Percentiles rank a stretch among this genome's conserved stretches.
Evolutionary conservation across 2,888 invertebrate species (phyloP).

Genomic region (Itoplectis maculator): DNA sequence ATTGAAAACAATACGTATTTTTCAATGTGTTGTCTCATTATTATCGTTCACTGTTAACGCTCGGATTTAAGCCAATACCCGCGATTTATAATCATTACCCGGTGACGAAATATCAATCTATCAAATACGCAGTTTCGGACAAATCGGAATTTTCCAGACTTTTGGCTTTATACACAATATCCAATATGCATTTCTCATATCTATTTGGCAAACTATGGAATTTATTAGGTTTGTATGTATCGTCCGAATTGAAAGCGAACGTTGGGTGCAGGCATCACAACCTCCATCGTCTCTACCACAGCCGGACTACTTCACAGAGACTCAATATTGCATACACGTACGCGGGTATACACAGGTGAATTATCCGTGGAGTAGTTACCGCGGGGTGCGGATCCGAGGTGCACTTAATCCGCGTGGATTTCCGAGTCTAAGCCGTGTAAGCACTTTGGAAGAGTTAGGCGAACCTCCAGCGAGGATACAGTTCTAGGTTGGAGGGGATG

Average conservation of each 20-base stretch:
- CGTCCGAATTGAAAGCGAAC: conserved; percentile 40
- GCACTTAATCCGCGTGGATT: conserved; percentile 70
- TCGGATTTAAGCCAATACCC: no score
- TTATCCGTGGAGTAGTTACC: conserved; percentile 59
- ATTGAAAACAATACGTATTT: no score
- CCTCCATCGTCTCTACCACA: conserved; percentile 16
- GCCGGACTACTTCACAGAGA: conserved; percentile 45
- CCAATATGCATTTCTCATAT: not conserved
- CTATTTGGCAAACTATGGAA: conserved; percentile 21
- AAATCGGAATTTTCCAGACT: not conserved
- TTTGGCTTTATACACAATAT: not conserved
- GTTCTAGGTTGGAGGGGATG: conserved; percentile 18
- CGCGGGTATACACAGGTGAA: conserved; percentile 54
- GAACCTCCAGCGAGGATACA: conserved; percentile 47
- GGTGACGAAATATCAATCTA: no score
- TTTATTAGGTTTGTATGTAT: not conserved
- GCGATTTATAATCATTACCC: no score
- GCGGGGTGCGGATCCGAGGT: conserved; percentile 63
- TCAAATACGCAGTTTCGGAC: no score
- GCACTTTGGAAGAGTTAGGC: conserved; percentile 70
- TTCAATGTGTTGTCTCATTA: no score
- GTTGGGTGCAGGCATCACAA: conserved; percentile 44
- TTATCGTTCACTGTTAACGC: no score
- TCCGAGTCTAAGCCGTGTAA: conserved; percentile 70
- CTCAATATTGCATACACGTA: conserved; percentile 35